Conservation (phyloP, 2,797 vertebrate genomes). For the Crocodylus rhombifer region DNA sequence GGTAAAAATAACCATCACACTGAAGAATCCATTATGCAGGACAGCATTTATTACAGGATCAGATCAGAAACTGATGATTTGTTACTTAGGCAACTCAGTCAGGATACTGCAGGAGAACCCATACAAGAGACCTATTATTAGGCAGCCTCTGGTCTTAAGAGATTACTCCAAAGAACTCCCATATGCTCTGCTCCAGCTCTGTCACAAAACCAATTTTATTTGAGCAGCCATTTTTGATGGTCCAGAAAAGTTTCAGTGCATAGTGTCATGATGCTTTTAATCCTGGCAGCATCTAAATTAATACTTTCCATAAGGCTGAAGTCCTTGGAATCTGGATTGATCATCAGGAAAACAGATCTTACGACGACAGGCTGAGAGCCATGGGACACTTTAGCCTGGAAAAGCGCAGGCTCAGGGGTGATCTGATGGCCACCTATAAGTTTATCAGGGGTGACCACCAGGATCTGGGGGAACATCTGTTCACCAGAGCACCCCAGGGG, state of each 20-base stretch:
- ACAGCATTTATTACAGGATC: slow-evolving; percentile 13
- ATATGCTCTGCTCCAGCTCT: background rate
- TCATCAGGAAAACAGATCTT: background rate
- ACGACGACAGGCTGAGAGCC: too few species aligned
- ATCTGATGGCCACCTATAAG: too few species aligned
- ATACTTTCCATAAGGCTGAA: background rate
- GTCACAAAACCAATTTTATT: background rate
- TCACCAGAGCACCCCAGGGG: too few species aligned
- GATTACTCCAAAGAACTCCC: background rate
- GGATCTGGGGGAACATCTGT: too few species aligned
- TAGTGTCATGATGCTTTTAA: background rate
- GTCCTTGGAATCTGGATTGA: background rate
- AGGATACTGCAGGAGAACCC: background rate
- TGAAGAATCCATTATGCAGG: slow-evolving; percentile 4
- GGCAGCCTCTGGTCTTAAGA: background rate
- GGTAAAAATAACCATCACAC: slow-evolving; percentile 28
- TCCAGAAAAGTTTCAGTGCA: background rate
- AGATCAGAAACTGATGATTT: slow-evolving; percentile 17
- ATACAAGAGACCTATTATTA: background rate
- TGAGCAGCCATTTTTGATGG: background rate
- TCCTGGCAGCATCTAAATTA: background rate
- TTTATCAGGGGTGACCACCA: too few species aligned
- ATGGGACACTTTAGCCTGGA: too few species aligned
- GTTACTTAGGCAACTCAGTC: slow-evolving; percentile 27
- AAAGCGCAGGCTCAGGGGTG: too few species aligned